phyloP scores from a whole-genome alignment of 2,113 vertebrate genomes.

The Neoarius graeffei region DNA sequence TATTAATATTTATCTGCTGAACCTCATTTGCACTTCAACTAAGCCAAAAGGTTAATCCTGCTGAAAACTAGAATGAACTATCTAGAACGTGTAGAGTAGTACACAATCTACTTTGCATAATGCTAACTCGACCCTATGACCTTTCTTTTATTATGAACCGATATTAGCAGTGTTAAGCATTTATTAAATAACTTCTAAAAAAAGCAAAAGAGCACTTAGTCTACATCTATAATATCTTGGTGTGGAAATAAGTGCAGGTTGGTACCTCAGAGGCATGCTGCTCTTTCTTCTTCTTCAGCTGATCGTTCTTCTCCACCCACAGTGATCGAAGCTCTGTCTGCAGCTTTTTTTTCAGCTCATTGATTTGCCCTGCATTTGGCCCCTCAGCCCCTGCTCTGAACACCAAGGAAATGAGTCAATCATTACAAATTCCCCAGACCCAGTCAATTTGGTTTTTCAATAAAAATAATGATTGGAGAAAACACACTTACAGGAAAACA shows the following conservation, averaged over 20 bases:
- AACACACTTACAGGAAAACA: not conserved
- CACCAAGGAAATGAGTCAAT: conserved; percentile 2
- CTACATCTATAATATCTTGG: not conserved
- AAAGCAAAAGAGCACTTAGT: not conserved
- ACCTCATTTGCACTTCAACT: not conserved
- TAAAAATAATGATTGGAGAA: not conserved
- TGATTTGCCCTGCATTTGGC: conserved; percentile 51
- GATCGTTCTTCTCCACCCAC: conserved; percentile 74
- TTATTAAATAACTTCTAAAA: not conserved
- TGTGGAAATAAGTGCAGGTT: not conserved
- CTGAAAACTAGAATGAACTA: not conserved
- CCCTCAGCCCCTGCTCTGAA: conserved; percentile 55
- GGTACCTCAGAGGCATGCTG: conserved; percentile 83
- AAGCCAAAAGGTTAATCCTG: not conserved
- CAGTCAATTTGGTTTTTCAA: not conserved
- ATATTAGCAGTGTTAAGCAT: not conserved
- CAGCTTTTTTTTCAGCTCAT: conserved; percentile 82
- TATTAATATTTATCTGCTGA: not conserved
- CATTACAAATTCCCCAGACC: not conserved
- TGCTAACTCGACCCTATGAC: not conserved
- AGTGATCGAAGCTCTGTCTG: conserved; percentile 76
- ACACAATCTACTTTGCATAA: not conserved
- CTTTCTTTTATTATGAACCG: not conserved
- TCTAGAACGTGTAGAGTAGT: not conserved
- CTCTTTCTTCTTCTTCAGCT: conserved; percentile 83